A percentile compares a stretch with the other conserved stretches of the same genome.
Conservation (phyloP, 2,888 invertebrate species). For the Oxyteleia sp. region DNA sequence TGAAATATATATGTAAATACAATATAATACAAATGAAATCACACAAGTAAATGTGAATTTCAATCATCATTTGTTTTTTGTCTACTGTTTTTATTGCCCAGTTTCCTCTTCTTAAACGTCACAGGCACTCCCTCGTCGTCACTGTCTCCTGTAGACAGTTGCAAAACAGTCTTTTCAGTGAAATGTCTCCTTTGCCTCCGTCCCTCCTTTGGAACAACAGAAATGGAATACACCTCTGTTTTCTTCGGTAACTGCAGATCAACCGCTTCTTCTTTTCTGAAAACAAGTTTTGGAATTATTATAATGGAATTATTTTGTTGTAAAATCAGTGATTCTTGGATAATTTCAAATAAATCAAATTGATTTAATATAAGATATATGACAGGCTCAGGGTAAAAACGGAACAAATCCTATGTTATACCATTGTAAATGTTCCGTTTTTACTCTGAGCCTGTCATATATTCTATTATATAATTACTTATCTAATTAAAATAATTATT, state of each 20-base stretch:
- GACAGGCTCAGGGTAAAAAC: too few relatives aligned
- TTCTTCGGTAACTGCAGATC: constrained; percentile 92
- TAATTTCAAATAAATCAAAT: too few relatives aligned
- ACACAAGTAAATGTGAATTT: constrained; percentile 48
- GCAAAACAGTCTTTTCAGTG: constrained; percentile 89
- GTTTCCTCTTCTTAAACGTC: constrained; percentile 92
- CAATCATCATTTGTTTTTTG: constrained; percentile 90
- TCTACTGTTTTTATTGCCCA: constrained; percentile 90
- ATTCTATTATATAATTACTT: too few relatives aligned
- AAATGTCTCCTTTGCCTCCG: constrained; percentile 89
- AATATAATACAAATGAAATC: neutral
- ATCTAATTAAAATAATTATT: too few relatives aligned
- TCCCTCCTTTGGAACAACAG: constrained; percentile 87
- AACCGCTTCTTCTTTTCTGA: constrained; percentile 88
- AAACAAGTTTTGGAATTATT: constrained; percentile 78
- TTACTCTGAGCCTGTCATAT: too few relatives aligned
- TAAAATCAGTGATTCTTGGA: too few relatives aligned
- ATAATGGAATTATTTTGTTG: too few relatives aligned
- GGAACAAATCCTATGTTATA: too few relatives aligned
- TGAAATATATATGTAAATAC: neutral
- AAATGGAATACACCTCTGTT: constrained; percentile 83
- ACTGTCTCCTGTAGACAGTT: constrained; percentile 88
- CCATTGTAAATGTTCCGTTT: too few relatives aligned
- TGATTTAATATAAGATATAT: too few relatives aligned
- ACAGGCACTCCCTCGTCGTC: constrained; percentile 84